A percentile compares a stretch with the other conserved stretches of the same genome.
These are phyloP conservation scores for Sepioteuthis lessoniana DNA, from an alignment of 2,888 invertebrate species.

Conservation along the genomic window DNA sequence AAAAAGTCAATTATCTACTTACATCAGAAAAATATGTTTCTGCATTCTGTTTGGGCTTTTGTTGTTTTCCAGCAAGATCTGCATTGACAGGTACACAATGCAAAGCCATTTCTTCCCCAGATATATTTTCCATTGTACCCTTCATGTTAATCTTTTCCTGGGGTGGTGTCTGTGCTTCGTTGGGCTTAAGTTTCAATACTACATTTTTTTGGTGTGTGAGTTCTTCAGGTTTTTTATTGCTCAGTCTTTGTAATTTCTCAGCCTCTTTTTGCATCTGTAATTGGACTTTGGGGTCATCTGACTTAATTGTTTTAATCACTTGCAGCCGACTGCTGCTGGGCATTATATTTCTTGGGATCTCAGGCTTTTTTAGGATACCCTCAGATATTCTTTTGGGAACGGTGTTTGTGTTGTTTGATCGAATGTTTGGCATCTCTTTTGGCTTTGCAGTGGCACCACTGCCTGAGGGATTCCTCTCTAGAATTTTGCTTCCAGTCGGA, in stretches of 20 bases:
- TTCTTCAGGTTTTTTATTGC: neutral
- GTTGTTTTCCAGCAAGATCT: neutral
- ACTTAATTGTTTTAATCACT: neutral
- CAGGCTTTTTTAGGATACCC: neutral
- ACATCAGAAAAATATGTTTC: slow-evolving; percentile 23
- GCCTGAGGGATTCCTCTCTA: neutral
- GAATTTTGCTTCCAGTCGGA: neutral
- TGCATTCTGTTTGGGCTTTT: neutral
- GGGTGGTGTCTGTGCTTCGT: neutral
- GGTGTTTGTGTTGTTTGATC: neutral
- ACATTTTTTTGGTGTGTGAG: neutral
- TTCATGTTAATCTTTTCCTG: neutral
- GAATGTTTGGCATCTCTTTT: neutral
- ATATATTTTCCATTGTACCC: neutral
- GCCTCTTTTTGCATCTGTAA: neutral
- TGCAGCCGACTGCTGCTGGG: neutral
- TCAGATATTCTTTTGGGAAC: neutral
- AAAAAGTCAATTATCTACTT: neutral
- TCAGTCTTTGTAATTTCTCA: neutral
- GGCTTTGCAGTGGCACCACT: neutral
- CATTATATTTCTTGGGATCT: neutral
- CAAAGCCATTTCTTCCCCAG: neutral
- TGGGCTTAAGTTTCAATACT: neutral
- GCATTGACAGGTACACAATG: neutral
- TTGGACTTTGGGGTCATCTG: neutral